Base-by-base conservation (phyloP, 2,113 vertebrate species). In the Antechinus flavipes region DNA sequence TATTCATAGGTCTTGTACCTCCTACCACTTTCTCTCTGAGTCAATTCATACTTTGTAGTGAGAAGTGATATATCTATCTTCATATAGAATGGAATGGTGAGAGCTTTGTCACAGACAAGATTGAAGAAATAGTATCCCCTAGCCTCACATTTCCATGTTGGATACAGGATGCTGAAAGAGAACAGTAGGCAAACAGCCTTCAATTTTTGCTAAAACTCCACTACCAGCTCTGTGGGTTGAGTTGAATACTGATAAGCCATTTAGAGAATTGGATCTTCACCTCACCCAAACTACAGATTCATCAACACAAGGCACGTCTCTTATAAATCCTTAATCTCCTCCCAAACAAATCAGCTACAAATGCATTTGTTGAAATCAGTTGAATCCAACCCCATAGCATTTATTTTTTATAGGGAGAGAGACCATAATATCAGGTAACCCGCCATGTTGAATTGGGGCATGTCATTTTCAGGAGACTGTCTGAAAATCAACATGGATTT, bases 251-350 rank as follows among this genome's bases (percentile, higher is more conserved):
- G 46, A 92, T 91, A 50, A 97, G 91, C 23, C 30, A 95, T 61
- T 94, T 90, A 16, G 7, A 95, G 91, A 95, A 3, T 19, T 93
- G 54, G 9, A 91, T 55, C 27, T 50, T 91, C 52, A 91, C 68
- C 93, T 95, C 49, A 95, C 27, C 94, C 94, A 97, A 97, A 89
- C 30, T 5, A 24, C 76, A 93, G 93, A 58, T 95, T 96, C 96
- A 91, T 95, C 95, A 97, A 90, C 1, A 49, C 49, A 26, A 27
- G 53, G 94, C 26, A 26, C 0, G 10, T 90, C 90, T 94, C 95
- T 95, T 97, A 96, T 96, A 96, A 96, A 98, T 97, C 94, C 97
- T 98, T 98, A 96, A 98, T 98, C 97, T 97, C 8, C 0, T 58
- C 96, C 94, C 61, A 56, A 93, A 97, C 10, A 96, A 96, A 97